phyloP scores from a whole-genome alignment of 2,888 invertebrate species.

The Busseola fusca region DNA sequence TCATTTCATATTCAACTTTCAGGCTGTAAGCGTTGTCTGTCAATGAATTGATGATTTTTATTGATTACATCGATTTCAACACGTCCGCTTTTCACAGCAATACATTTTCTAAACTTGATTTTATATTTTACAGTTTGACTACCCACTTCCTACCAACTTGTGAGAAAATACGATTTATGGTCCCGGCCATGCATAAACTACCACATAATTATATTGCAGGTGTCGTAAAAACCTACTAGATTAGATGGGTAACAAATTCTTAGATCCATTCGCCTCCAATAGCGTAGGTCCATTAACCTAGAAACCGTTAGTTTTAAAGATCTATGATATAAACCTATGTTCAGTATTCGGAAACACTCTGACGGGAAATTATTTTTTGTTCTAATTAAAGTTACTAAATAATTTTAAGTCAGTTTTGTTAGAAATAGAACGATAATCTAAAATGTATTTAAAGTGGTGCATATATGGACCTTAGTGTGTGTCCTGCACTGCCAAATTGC shows the following conservation, averaged over 20 bases:
- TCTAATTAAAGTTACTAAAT: not conserved
- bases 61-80: not conserved
- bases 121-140: not conserved
- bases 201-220: not conserved
- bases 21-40: not conserved
- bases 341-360: not conserved
- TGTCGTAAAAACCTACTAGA: conserved; percentile 1
- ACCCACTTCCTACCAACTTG: not conserved
- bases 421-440: not conserved
- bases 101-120: not conserved
- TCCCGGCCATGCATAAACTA: not conserved
- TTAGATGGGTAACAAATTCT: conserved; percentile 3
- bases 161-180: not conserved
- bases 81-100: not conserved
- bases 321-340: not conserved
- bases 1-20: not conserved
- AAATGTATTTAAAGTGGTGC: not conserved
- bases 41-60: not conserved
- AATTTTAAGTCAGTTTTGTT: too few species aligned
- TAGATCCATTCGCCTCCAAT: not conserved
- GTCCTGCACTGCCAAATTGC: too few species aligned
- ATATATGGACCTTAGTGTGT: not conserved
- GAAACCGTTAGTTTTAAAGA: not conserved
- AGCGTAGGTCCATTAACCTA: not conserved
- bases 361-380: not conserved